Evolutionary conservation across 2,113 vertebrate species (phyloP).

Genomic region (Oriolus oriolus): DNA sequence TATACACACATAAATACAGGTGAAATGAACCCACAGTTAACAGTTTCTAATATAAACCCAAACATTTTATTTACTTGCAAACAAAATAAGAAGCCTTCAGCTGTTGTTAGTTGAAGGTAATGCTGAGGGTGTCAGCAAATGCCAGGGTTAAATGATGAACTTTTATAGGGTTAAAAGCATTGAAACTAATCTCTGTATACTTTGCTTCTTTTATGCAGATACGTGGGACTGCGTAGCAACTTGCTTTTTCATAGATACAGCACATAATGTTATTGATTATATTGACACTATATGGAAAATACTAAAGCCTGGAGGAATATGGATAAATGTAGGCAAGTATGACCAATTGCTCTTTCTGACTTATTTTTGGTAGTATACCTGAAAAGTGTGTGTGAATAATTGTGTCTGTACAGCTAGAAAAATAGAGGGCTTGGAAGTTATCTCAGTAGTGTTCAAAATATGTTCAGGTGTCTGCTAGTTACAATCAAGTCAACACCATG

Average conservation of each 20-base stretch:
- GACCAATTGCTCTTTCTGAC: not conserved
- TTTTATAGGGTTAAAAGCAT: not conserved
- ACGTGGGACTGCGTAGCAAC: slow-evolving; percentile 96
- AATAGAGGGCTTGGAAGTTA: not conserved
- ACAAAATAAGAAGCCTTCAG: not conserved
- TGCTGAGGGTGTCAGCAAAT: not conserved
- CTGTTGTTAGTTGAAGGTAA: not conserved
- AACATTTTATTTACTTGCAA: not conserved
- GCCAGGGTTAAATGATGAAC: not conserved
- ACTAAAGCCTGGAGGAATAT: slow-evolving; percentile 95
- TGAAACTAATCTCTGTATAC: not conserved
- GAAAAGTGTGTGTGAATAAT: not conserved
- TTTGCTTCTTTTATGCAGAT: slow-evolving; percentile 75
- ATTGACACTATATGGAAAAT: slow-evolving; percentile 99
- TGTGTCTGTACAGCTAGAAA: not conserved
- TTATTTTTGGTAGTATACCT: not conserved
- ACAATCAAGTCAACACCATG: not conserved
- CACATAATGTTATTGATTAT: slow-evolving; percentile 97
- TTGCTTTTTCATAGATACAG: slow-evolving; percentile 98
- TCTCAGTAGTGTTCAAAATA: not conserved
- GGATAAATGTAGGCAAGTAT: slow-evolving; percentile 95
- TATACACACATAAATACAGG: not conserved
- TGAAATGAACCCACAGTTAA: not conserved
- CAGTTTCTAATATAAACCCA: not conserved
- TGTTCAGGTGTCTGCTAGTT: not conserved